Base-by-base conservation (phyloP, 2,888 invertebrate species). In the Thera britannica region DNA sequence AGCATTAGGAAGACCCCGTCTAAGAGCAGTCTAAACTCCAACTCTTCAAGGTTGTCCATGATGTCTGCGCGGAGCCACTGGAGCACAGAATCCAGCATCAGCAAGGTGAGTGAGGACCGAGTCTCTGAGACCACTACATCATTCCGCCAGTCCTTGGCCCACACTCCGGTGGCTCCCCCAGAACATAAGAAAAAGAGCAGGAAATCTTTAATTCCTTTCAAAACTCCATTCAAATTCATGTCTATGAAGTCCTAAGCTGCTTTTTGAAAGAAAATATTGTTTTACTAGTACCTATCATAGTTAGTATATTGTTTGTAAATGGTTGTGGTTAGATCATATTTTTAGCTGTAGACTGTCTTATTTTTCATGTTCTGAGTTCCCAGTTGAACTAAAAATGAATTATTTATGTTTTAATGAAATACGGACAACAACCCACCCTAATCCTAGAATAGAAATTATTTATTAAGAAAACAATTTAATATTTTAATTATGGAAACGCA, bases 351-450 rank as follows among this genome's bases (percentile, higher is more conserved):
- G 48, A 62, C 67, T 52, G 54, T 71, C 51, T 67, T 35, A 70
- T 59, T 71, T 78, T 79, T 70, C 70, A 76, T 69, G 62, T 68
- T 62, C 74, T 23, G 38, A 73, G 70, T 72, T 71, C 68, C 65
- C 71, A 62, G 65, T 48, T 62, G 67, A 63, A 72, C 58, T 72
- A 65, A 60, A 52, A 34, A 59, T 70, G 58, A 67, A 72, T 69
- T 75, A 73, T 54, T 70, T 85, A 88, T 77, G 83, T 86, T 83
- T 79, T 79, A 82, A 84, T 80, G 78, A 81, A 82, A 86, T 86
- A 92, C 93, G 93, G 93, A 93, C 93, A 90, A 73, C 83, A 86
- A 85, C 92, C 93, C 93, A 92, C 92, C 93, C 85, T 86, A 83
- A 88, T 81, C 82, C 74, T 91, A 91, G 91, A 73, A 77, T 90